phyloP scores from a whole-genome alignment of 2,888 invertebrate species.

The Piscicola geometra region DNA sequence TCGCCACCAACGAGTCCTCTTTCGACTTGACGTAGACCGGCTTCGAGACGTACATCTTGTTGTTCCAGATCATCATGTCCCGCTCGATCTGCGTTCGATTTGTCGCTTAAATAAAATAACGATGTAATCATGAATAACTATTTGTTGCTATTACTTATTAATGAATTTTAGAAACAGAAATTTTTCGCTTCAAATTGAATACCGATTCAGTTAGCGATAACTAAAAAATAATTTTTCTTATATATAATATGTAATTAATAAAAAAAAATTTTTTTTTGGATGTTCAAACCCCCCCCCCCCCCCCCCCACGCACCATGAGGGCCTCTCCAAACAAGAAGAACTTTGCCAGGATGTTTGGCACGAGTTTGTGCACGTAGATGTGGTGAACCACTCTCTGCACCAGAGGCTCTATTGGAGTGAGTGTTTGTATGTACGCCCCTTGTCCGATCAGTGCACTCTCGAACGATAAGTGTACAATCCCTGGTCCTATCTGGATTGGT shows the following conservation, averaged over 20 bases:
- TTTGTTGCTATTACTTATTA: no score
- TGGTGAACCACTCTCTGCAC: conserved; percentile 72
- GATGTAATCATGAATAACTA: background rate
- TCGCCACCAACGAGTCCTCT: conserved; percentile 70
- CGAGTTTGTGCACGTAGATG: conserved; percentile 65
- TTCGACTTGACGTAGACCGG: conserved; percentile 66
- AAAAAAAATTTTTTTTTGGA: no score
- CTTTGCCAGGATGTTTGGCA: conserved; percentile 65
- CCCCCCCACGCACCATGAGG: conserved; percentile 57
- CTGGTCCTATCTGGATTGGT: conserved; percentile 58
- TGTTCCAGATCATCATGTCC: conserved; percentile 81
- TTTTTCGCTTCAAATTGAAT: no score
- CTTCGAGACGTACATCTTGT: conserved; percentile 69
- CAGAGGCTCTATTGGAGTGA: conserved; percentile 73
- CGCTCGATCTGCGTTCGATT: conserved; percentile 68
- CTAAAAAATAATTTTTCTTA: no score
- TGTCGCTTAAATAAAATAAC: background rate
- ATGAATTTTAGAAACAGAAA: no score
- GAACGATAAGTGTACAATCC: conserved; percentile 69
- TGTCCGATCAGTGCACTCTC: conserved; percentile 59
- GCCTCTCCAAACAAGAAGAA: conserved; percentile 67
- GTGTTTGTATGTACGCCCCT: conserved; percentile 68
- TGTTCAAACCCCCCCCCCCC: no score
- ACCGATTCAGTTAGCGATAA: no score
- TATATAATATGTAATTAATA: no score